phyloP scores from a whole-genome alignment of 2,113 vertebrate species.

The Scytalopus superciliaris region DNA sequence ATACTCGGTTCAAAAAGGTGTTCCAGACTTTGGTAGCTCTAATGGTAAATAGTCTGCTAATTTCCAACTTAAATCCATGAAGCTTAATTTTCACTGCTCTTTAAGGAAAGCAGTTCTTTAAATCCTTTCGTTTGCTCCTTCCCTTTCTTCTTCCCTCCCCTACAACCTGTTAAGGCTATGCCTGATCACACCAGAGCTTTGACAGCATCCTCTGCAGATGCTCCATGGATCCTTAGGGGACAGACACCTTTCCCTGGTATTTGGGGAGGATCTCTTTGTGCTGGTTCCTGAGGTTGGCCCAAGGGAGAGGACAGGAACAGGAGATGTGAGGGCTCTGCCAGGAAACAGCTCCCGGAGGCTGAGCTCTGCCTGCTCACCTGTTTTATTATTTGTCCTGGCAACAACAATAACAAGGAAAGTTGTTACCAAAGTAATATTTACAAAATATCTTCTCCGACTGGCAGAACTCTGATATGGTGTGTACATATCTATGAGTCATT shows the following conservation, averaged over 20 bases:
- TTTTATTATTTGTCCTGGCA: not conserved
- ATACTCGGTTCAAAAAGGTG: not conserved
- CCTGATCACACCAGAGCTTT: not conserved
- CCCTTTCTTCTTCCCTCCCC: not conserved
- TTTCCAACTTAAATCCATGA: not conserved
- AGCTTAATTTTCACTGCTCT: not conserved
- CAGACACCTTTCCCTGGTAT: not conserved
- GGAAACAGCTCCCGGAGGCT: not conserved
- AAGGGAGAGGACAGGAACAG: not conserved
- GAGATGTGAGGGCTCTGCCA: not conserved
- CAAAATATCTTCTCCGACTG: not conserved
- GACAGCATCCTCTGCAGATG: not conserved
- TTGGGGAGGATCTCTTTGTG: no score
- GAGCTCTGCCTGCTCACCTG: not conserved
- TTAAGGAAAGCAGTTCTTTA: not conserved
- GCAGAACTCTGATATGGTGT: not conserved
- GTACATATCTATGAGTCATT: not conserved
- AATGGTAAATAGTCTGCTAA: not conserved
- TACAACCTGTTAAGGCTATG: not conserved
- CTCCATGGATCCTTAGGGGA: fast-evolving
- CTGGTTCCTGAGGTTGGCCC: not conserved
- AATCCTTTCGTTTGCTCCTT: not conserved
- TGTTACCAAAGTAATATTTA: not conserved
- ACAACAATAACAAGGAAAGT: not conserved
- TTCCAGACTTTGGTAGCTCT: not conserved